phyloP scores from a whole-genome alignment of 2,888 invertebrate species.

The Thymelicus acteon region DNA sequence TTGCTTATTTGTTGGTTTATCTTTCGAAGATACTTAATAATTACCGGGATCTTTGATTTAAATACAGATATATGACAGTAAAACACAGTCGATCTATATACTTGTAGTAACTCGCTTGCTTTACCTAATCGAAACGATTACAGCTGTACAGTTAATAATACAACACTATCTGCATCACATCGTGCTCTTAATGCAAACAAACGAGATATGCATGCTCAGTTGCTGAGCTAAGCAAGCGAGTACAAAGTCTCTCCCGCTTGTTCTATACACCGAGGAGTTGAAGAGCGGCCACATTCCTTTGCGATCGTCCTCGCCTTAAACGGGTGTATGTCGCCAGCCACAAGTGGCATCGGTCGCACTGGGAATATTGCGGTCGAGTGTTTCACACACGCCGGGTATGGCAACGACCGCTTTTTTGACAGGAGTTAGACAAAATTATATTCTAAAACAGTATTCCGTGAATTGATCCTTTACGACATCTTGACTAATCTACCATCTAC shows the following conservation, averaged over 20 bases:
- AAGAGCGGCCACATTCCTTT: slow-evolving; percentile 67
- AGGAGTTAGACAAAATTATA: slow-evolving; percentile 54
- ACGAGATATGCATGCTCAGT: too few species aligned
- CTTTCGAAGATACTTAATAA: too few species aligned
- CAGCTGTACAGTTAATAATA: too few species aligned
- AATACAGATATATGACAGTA: too few species aligned
- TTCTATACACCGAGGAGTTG: slow-evolving; percentile 47
- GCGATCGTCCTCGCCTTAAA: slow-evolving; percentile 78
- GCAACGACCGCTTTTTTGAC: slow-evolving; percentile 63
- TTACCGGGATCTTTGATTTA: too few species aligned
- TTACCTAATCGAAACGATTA: too few species aligned
- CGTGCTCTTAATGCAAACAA: too few species aligned
- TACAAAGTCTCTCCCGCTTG: slow-evolving; percentile 40
- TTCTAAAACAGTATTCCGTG: slow-evolving; percentile 49
- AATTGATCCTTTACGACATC: slow-evolving; percentile 31
- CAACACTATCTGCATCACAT: too few species aligned
- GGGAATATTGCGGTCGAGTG: slow-evolving; percentile 69
- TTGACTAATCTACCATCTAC: neutral
- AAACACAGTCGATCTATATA: too few species aligned
- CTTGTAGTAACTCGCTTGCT: too few species aligned
- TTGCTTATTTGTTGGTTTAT: neutral
- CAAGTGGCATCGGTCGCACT: slow-evolving; percentile 63
- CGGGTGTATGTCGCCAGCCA: slow-evolving; percentile 65
- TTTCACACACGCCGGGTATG: slow-evolving; percentile 73
- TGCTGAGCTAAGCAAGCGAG: neutral